Evolutionary conservation across 53 echinoderm and acorn worm species (phyloP), one percentile per base, ranked within the genome.

Genomic region (Echinarachnius parma): DNA sequence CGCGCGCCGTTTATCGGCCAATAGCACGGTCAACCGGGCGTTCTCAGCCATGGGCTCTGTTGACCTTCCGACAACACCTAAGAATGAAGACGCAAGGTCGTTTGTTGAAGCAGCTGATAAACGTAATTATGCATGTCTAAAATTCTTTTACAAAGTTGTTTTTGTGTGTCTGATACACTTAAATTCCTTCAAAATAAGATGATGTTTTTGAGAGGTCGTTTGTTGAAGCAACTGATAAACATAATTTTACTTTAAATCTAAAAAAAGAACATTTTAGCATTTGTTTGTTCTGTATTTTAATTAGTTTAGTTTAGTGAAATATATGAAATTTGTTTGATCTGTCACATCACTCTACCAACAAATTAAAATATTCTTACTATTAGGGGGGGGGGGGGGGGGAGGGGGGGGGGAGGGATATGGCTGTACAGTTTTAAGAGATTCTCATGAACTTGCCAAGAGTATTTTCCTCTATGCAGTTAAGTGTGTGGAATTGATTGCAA

Each of bases 1-100:
- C 10, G 3, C 53, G 24, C 70, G 70, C 9, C 70, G 70, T 53
- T 36, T 69, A 21, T 69, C 70, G 13, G 70, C 70, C 21, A 69
- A 53, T 35, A 69, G 70, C 25, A 48, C 48, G 15, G 10, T 24
- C 34, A 69, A 69, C 54, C 36, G 70, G 15, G 53, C 70, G 21
- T 32, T 36, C 1, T 53, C 70, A 1, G 53, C 53, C 9, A 53
- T 69, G 70, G 70, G 70, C 37, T 69, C 70, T 31, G 53, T 69
- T 10, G 70, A 69, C 16, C 34, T 32, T 3, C 11, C 23, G 3
- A 18, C 34, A 1, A 53, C 70, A 20, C 70, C 70, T 9, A 69
- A 35, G 54, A 53, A 69, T 21, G 70, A 69, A 5, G 34, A 31
- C 0, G 33, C 31, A 3, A 69, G 70, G 11, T 69, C 70, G 3